phyloP scores from a whole-genome alignment of 2,888 invertebrate species.

The Capitulum mitella region DNA sequence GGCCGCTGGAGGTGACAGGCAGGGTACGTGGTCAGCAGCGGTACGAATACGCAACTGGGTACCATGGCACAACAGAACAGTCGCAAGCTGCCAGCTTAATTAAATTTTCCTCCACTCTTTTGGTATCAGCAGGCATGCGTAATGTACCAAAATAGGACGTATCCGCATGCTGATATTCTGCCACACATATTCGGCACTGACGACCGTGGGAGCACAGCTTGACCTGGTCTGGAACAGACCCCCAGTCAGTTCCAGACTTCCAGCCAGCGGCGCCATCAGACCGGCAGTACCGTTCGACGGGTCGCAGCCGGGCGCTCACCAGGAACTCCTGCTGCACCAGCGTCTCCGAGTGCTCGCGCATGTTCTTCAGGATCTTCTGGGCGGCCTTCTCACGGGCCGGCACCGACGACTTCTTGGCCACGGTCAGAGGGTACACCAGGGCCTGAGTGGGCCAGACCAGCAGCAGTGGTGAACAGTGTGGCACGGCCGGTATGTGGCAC shows the following conservation, averaged over 20 bases:
- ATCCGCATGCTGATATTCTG: not conserved
- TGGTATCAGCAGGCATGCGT: too few species aligned
- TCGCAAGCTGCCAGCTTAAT: too few species aligned
- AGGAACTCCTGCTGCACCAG: conserved; percentile 92
- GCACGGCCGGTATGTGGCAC: not conserved
- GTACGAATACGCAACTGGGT: too few species aligned
- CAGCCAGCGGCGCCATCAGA: too few species aligned
- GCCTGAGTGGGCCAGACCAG: conserved; percentile 50
- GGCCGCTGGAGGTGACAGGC: too few species aligned
- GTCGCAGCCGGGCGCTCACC: too few species aligned
- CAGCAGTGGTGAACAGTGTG: not conserved
- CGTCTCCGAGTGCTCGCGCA: conserved; percentile 87
- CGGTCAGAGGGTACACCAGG: conserved; percentile 92
- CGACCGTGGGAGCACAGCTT: not conserved
- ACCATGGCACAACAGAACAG: too few species aligned
- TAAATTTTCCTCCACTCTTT: too few species aligned
- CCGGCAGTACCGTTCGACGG: too few species aligned
- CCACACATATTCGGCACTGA: not conserved
- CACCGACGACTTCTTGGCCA: conserved; percentile 90
- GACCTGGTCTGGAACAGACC: not conserved
- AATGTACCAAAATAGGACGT: not conserved
- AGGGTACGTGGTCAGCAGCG: too few species aligned
- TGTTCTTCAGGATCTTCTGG: conserved; percentile 85
- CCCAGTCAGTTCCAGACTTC: too few species aligned
- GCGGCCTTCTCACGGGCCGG: conserved; percentile 78